These are phyloP conservation scores for Lasioglossum zephyrum DNA, from an alignment of 2,888 invertebrate genomes.

Conservation along the genomic window DNA sequence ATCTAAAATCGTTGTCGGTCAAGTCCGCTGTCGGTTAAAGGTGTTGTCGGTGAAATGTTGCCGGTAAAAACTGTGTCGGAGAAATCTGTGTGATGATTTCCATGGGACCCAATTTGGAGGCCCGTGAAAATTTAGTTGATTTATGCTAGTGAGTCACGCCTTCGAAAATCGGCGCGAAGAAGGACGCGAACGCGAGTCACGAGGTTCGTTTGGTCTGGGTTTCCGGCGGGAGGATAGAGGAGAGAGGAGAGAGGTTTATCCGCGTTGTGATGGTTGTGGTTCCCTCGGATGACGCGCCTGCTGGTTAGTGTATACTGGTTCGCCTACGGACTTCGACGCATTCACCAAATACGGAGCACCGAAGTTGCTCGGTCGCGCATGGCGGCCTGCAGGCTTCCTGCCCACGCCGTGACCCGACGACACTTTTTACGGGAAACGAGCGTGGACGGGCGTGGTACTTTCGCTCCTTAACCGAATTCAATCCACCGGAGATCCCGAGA, in stretches of 20 bases:
- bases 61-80: too few species aligned
- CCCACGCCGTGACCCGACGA: slow-evolving; percentile 77
- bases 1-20: too few species aligned
- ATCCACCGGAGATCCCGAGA: slow-evolving; percentile 13
- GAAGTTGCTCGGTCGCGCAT: slow-evolving; percentile 60
- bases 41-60: too few species aligned
- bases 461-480: slow-evolving; percentile 67
- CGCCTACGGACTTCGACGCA: slow-evolving; percentile 79
- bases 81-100: too few species aligned
- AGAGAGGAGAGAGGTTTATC: not conserved
- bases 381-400: slow-evolving; percentile 59
- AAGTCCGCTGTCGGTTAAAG: too few species aligned
- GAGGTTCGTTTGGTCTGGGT: not conserved
- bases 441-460: slow-evolving; percentile 65
- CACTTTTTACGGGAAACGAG: slow-evolving; percentile 73
- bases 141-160: not conserved
- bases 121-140: not conserved
- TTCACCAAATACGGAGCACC: slow-evolving; percentile 81
- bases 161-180: not conserved
- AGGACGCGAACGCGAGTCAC: not conserved
- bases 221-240: not conserved
- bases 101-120: too few species aligned
- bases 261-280: not conserved
- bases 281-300: not conserved
- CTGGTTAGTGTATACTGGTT: slow-evolving; percentile 68